Evolutionary conservation across 2,888 invertebrate genomes (phyloP).

Genomic region (Sminthurides aquaticus): DNA sequence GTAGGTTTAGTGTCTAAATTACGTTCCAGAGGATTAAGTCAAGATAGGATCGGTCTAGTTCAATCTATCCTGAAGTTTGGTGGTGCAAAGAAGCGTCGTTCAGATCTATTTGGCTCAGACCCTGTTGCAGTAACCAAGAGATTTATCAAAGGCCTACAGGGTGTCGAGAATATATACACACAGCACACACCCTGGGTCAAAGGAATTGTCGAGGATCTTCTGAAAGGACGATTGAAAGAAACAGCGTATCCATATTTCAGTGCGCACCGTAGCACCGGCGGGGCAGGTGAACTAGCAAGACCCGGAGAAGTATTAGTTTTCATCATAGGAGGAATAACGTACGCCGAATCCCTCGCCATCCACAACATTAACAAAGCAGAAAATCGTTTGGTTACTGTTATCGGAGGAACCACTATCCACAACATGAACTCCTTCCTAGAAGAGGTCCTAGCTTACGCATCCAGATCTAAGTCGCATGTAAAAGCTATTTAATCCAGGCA

Average conservation of each 20-base stretch:
- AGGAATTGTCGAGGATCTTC: conserved; percentile 79
- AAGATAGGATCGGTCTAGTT: conserved; percentile 47
- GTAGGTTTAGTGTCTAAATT: conserved; percentile 66
- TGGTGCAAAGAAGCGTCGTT: conserved; percentile 39
- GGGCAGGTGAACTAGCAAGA: conserved; percentile 48
- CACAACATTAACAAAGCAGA: conserved; percentile 69
- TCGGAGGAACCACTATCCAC: conserved; percentile 88
- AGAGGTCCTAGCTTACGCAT: conserved; percentile 53
- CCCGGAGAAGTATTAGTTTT: conserved; percentile 94
- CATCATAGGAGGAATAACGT: conserved; percentile 91
- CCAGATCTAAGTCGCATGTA: conserved; percentile 11
- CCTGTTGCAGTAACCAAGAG: conserved; percentile 40
- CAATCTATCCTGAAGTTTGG: conserved; percentile 37
- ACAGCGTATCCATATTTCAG: conserved; percentile 71
- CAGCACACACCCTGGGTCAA: conserved; percentile 91
- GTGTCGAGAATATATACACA: conserved; percentile 98
- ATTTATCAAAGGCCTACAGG: conserved; percentile 64
- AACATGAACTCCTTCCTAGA: conserved; percentile 74
- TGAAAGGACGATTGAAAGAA: conserved; percentile 83
- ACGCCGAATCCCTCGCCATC: conserved; percentile 84
- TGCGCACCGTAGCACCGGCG: conserved; percentile 48
- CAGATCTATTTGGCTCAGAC: conserved; percentile 42
- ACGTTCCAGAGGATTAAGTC: conserved; percentile 63
- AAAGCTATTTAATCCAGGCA: too few relatives aligned
- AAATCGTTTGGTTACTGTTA: conserved; percentile 65